Base-by-base conservation (phyloP, 2,797 vertebrate species). In the Sebastes itinus region DNA sequence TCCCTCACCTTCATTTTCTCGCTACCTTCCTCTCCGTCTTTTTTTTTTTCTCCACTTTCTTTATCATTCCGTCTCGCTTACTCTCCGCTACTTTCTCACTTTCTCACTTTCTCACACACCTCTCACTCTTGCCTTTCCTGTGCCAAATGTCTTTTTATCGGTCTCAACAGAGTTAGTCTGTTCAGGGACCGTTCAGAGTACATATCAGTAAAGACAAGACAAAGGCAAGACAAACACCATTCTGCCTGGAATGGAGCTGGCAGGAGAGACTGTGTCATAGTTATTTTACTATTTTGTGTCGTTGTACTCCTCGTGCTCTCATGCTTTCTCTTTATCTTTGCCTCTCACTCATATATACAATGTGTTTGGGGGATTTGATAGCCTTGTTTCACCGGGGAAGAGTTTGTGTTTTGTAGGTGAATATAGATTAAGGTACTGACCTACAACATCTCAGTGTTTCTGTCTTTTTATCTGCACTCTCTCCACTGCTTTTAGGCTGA, bases 91-190 rank as follows among this genome's bases (percentile, higher is more conserved):
- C 77, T 46, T 75, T 75, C 54, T 72, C 62, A 28, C 54, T 76
- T 75, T 74, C 52, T 72, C 61, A 27, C 55, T 76, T 38, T 72
- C 63, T 63, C 58, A 25, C 64, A 75, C 58, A 76, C 72, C 52
- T 83, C 59, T 72, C 80, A 23, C 52, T 85, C 78, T 59, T 69
- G 56, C 54, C 64, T 54, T 54, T 79, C 66, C 66, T 69, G n/a
- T 78, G 84, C 78, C 88, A 83, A 85, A 80, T 85, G 63, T 72
- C 83, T 84, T 89, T 91, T 91, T 91, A 90, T 94, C 89, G 42
- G 64, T 87, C 80, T 86, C 83, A 58, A 33, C 86, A 91, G 85
- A 90, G 80, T 90, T 88, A 83, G 89, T 82, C 68, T 87, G 88
- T 83, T 79, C 76, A 25, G 71, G 70, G 80, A 82, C 64, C 54